Base-by-base conservation (phyloP, 2,797 vertebrate genomes). In the Acanthopagrus latus region DNA sequence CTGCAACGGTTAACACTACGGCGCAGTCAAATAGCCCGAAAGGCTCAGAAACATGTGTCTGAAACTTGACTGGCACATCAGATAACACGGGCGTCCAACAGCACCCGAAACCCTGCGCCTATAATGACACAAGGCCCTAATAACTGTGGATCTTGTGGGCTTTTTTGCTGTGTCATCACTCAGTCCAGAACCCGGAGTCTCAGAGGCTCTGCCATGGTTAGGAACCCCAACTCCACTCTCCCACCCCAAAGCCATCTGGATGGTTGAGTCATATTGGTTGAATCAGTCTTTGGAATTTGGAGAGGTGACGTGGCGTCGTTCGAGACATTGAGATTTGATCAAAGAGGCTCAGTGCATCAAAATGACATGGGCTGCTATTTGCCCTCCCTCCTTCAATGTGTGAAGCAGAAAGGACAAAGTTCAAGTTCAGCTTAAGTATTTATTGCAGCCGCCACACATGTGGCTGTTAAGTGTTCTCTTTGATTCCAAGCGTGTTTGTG, bases 251-350 rank as follows among this genome's bases (percentile, higher is more conserved):
- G 69, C 58, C 67, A 72, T 63, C 47, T 14, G 27, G 59, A 50
- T 38, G 64, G 71, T 44, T 84, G 79, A 91, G 71, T 91, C 87
- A 86, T 65, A 57, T 14, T 27, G 72, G 71, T 86, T 66, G 72
- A 93, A 71, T 91, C 85, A 82, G 1, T 52, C 47, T 60, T 87
- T 83, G 64, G 54, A 64, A 56, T 50, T 72, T 65, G 64, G 78
- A 72, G 55, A 41, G 21, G 54, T 74, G 75, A 84, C 18, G 25
- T 81, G 71, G 83, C 81, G 54, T 69, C 5, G 8, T 51, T 27
- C 43, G 9, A 78, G 54, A 33, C n/a, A 17, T 18, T 67, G 44
- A 47, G 41, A 62, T 68, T 54, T 70, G 60, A 82, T 77, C 29
- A 46, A 85, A 75, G 68, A 64, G 25, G 41, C 29, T 71, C 7